Evolutionary conservation across 2,113 vertebrate species (phyloP).

Genomic region (Diglossa brunneiventris): DNA sequence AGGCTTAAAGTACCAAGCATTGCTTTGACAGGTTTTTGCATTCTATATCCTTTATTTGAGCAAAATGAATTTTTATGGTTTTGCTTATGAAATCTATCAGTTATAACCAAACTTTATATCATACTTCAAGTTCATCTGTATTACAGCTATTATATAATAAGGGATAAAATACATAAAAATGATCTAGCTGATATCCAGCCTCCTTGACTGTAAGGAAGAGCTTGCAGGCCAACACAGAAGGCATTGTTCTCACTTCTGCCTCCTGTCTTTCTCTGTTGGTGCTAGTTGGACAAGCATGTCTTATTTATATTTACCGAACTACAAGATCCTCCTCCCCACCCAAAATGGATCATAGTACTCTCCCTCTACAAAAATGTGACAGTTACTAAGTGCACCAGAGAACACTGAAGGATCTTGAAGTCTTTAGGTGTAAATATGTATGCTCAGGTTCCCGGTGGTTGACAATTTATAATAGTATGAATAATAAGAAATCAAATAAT

Average conservation of each 20-base stretch:
- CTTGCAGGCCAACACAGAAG: neutral
- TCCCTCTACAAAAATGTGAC: neutral
- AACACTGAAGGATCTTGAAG: neutral
- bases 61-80: neutral
- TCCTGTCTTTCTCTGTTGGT: neutral
- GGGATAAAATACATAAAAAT: neutral
- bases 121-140: neutral
- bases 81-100: neutral
- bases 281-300: neutral
- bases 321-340: neutral
- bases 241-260: neutral
- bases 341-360: neutral
- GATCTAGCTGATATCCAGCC: neutral
- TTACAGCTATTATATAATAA: neutral
- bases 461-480: neutral
- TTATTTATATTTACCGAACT: neutral
- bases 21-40: neutral
- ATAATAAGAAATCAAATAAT: neutral
- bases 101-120: neutral
- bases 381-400: neutral
- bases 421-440: neutral
- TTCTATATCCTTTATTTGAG: neutral
- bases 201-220: neutral
- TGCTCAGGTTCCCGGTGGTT: neutral
- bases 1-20: neutral